Evolutionary conservation across 92 coral and sea anemone species (phyloP), one percentile per base, ranked within the genome.

Genomic region (Siderastrea siderea): DNA sequence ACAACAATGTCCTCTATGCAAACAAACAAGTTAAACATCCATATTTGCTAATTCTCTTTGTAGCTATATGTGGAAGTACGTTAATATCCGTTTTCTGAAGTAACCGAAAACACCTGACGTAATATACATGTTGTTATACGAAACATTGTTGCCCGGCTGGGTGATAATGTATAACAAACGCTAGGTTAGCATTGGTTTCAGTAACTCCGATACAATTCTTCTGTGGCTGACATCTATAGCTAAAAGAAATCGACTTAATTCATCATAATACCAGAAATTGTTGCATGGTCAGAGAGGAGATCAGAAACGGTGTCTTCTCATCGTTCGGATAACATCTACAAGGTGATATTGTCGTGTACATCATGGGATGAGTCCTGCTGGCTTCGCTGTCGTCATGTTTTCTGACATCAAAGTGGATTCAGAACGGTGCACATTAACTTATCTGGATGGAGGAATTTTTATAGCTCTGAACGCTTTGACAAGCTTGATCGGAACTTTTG

Each of bases 401-500:
- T 86, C 93, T 43, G 93, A 90, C 63, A 86, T 90, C 49, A 75
- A 90, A 86, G 76, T 90, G 5, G 75, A 77, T 43, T 0, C 70
- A 11, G 68, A 75, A 43, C 86, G 93, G 7, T 90, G 93, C 43
- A 69, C 83, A 3, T n/a, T 81, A 45, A 43, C 54, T 38, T 52
- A 15, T 54, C 79, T 85, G 4, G 83, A 86, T 54, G 83, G 79
- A 50, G 90, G 63, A 16, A 26, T 84, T 53, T 73, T 88, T 13
- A 69, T 93, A n/a, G 51, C 84, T 2, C 68, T 90, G 13, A 93
- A 93, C 65, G 17, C 74, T 43, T 66, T 93, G 52, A 61, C 78
- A 53, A 49, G 90, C 72, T 66, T 93, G 61, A 46, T 90, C 13
- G 96, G 96, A 69, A 87, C 83, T 57, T 14, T 73, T 45, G 96